Conservation (phyloP, 2,888 invertebrate genomes). For the Tenthredo distinguenda region DNA sequence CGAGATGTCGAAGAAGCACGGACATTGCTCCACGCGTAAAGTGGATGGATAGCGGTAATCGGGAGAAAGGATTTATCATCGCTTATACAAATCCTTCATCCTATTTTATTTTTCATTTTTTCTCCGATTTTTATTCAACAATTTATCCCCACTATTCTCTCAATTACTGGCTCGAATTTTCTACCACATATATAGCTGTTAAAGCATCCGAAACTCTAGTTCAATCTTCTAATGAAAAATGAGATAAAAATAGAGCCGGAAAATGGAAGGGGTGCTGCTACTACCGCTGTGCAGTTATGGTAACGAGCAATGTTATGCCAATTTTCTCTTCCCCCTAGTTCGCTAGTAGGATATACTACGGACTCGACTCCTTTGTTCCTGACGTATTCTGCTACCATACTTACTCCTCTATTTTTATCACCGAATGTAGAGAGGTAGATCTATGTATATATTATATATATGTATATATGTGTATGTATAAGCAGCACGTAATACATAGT, state of each 20-base stretch:
- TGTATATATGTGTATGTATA: not conserved
- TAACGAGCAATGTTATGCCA: slow-evolving; percentile 40
- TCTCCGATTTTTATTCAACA: too few relatives aligned
- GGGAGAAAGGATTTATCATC: not conserved
- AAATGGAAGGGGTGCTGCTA: not conserved
- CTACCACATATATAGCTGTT: not conserved
- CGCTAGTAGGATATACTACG: not conserved
- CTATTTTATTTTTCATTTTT: not conserved
- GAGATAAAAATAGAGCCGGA: not conserved
- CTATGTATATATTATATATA: not conserved
- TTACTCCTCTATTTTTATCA: slow-evolving; percentile 23
- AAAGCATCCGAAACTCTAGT: not conserved
- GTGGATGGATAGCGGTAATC: not conserved
- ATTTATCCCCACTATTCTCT: not conserved
- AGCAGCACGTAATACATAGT: slow-evolving; percentile 21
- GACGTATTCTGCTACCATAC: slow-evolving; percentile 8
- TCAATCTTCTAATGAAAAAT: slow-evolving; percentile 12
- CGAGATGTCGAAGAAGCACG: not conserved
- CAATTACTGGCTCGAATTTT: not conserved
- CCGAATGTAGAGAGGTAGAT: not conserved
- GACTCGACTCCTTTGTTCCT: slow-evolving; percentile 25
- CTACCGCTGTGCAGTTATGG: not conserved
- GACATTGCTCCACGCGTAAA: not conserved
- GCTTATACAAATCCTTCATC: too few relatives aligned
- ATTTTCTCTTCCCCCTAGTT: not conserved